phyloP scores from a whole-genome alignment of 2,797 vertebrate genomes.

The Bradypus variegatus region DNA sequence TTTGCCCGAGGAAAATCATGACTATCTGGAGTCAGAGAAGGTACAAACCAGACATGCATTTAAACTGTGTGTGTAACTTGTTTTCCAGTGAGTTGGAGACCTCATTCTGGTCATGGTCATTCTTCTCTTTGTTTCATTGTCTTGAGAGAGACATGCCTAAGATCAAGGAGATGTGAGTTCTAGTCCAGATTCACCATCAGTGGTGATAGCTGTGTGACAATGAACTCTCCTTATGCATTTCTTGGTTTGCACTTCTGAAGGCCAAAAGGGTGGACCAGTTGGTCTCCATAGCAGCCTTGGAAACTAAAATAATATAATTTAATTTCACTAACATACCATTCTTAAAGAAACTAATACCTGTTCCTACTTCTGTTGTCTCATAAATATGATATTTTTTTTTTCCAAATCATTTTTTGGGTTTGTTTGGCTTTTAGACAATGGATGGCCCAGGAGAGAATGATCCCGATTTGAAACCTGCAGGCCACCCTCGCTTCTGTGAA shows the following conservation, averaged over 20 bases:
- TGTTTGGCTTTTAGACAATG: slow-evolving; percentile 81
- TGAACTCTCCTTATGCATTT: background rate
- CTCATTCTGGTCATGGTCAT: background rate
- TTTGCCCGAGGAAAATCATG: background rate
- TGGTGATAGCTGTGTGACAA: background rate
- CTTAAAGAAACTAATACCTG: background rate
- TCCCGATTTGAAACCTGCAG: slow-evolving; percentile 79
- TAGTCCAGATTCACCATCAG: background rate
- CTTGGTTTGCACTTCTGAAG: background rate
- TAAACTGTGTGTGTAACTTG: background rate
- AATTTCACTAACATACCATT: background rate
- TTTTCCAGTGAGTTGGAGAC: background rate
- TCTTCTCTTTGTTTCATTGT: background rate
- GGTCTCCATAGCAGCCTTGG: background rate
- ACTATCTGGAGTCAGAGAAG: background rate
- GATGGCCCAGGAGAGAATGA: slow-evolving; percentile 90
- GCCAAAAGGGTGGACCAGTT: background rate
- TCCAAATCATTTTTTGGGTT: background rate
- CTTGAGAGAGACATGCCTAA: background rate
- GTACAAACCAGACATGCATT: background rate
- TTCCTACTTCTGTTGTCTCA: slow-evolving; percentile 28
- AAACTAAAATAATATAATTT: background rate
- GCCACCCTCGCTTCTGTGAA: slow-evolving; percentile 90
- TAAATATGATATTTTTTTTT: background rate
- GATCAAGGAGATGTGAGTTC: background rate